Conservation (phyloP, 2,888 invertebrate species). For the Aplocera efformata region DNA sequence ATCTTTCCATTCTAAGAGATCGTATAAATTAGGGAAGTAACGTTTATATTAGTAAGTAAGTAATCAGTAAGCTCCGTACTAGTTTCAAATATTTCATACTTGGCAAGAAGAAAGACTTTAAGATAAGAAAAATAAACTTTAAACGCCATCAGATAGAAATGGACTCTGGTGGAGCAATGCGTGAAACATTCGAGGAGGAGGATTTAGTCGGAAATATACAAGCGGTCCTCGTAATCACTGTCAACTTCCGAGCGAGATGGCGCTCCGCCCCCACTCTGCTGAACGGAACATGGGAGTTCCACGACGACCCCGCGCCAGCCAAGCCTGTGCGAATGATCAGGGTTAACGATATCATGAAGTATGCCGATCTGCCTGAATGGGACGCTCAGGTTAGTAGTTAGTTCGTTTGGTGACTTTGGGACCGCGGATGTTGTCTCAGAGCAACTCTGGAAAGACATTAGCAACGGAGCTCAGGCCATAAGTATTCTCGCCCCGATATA, state of each 20-base stretch:
- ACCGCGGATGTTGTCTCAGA: no score
- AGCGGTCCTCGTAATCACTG: slow-evolving; percentile 49
- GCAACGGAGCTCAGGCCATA: no score
- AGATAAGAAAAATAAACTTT: background rate
- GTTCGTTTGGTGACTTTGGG: background rate
- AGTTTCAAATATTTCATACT: no score
- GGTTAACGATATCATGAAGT: slow-evolving; percentile 66
- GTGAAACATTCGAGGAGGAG: slow-evolving; percentile 62
- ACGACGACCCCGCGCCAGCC: slow-evolving; percentile 37
- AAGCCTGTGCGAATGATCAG: slow-evolving; percentile 61
- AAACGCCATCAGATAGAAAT: slow-evolving; percentile 44
- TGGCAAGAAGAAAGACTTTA: no score
- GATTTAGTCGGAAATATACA: slow-evolving; percentile 53
- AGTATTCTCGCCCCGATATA: no score
- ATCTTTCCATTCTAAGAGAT: no score
- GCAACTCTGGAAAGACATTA: no score
- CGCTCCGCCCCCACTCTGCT: slow-evolving; percentile 67
- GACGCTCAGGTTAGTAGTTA: slow-evolving; percentile 56
- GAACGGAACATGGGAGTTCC: slow-evolving; percentile 58
- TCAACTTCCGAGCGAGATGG: slow-evolving; percentile 67
- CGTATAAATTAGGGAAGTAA: no score
- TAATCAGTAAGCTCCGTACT: no score
- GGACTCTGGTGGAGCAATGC: slow-evolving; percentile 63
- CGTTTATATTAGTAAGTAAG: no score
- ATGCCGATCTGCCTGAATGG: slow-evolving; percentile 55